Base-by-base conservation (phyloP, 2,888 invertebrate genomes). In the Craniophora ligustri region DNA sequence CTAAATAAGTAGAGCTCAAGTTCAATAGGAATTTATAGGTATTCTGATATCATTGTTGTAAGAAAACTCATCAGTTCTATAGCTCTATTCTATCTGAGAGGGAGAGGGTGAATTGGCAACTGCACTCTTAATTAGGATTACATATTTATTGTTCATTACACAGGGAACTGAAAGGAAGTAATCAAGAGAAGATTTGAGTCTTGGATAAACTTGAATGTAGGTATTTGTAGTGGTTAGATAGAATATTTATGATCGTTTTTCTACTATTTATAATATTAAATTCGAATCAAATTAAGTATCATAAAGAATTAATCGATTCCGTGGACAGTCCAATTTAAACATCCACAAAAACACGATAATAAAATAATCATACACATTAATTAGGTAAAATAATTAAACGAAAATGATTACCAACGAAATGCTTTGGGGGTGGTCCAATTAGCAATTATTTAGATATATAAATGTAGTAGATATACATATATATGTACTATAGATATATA, bases 281-380 rank as follows among this genome's bases (percentile, higher is more conserved):
- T 23, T 62, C 54, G 50, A 68, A 67, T 59, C 82, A 74, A 87
- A 89, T 90, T 88, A 89, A 78, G 78, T 70, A 79, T 75, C 81
- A 85, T 90, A 86, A 88, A 89, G 74, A 76, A 68, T 85, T 85
- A 80, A 83, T 78, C 61, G 79, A 79, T 79, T 79, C 76, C 57
- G 71, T 73, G 66, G 73, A 73, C 72, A 62, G 73, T 64, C 76
- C 79, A 78, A 82, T 80, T 75, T 69, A 73, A 68, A 73, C 69
- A 75, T 71, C 73, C 67, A 78, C 75, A 77, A 74, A 73, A 75
- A 76, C 75, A 69, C 68, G 62, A 67, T 71, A 74, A 76, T 86
- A 81, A 82, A 87, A 81, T 78, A 81, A 85, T 86, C 75, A 84
- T 82, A 83, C 77, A 71, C 76, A 67, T 78, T 81, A 84, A 85